Evolutionary conservation across 2,797 vertebrate genomes (phyloP).

Genomic region (Sparus aurata): DNA sequence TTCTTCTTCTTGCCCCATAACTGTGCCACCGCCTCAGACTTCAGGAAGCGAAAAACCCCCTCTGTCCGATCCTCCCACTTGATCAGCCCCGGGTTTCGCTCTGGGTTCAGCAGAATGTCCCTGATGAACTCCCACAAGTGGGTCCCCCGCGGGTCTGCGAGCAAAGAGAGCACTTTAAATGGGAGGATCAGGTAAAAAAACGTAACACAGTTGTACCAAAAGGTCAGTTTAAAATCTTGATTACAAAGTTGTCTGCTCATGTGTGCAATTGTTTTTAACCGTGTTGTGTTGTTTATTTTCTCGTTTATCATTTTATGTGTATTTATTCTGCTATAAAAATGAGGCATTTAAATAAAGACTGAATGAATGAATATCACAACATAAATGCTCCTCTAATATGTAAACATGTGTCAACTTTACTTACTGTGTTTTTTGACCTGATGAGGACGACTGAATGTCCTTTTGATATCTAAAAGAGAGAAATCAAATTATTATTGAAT

Average conservation of each 20-base stretch:
- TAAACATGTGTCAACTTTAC: slow-evolving; percentile 62
- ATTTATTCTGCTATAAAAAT: no score
- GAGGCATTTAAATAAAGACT: no score
- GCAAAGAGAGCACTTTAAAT: neutral
- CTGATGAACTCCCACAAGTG: slow-evolving; percentile 99
- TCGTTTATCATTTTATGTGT: no score
- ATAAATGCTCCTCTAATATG: neutral
- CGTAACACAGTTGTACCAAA: no score
- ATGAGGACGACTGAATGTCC: slow-evolving; percentile 84
- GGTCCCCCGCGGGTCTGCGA: slow-evolving; percentile 92
- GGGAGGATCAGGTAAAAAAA: neutral
- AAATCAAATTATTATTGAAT: slow-evolving; percentile 4
- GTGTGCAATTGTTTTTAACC: no score
- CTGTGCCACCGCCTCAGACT: slow-evolving; percentile 98
- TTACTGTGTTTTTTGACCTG: slow-evolving; percentile 96
- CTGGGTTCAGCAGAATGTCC: slow-evolving; percentile 96
- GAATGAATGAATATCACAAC: neutral
- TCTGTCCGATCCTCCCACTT: slow-evolving; percentile 98
- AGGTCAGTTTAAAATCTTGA: no score
- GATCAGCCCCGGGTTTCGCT: slow-evolving; percentile 96
- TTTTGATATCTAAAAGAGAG: slow-evolving; percentile 87
- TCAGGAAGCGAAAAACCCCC: slow-evolving; percentile 96
- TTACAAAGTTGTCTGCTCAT: no score
- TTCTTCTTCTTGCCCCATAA: slow-evolving; percentile 99
- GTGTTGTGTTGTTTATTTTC: no score